phyloP scores from a whole-genome alignment of 2,888 invertebrate species.

The Venusia cambrica region DNA sequence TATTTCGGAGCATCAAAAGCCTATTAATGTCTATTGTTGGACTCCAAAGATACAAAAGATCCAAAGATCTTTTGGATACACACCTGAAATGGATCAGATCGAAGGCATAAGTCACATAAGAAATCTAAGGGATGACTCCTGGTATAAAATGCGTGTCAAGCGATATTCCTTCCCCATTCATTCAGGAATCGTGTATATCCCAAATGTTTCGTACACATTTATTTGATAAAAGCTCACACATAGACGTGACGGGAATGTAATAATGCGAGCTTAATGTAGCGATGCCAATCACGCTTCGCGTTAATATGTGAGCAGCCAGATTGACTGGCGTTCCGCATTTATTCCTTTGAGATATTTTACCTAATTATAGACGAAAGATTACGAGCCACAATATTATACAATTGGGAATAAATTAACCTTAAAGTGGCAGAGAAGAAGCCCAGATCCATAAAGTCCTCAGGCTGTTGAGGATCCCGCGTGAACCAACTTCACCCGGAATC shows the following conservation, averaged over 20 bases:
- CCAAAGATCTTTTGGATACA: no score
- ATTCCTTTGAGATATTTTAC: conserved; percentile 23
- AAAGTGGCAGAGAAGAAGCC: no score
- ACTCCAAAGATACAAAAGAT: no score
- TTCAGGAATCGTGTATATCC: conserved; percentile 60
- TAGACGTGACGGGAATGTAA: conserved; percentile 72
- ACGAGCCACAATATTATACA: no score
- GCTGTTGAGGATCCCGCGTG: no score
- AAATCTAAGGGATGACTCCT: conserved; percentile 24
- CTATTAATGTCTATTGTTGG: no score
- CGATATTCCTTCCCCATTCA: conserved; percentile 50
- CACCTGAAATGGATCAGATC: conserved; percentile 15
- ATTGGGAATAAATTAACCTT: no score
- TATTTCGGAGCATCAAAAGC: no score
- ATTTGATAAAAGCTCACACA: conserved; percentile 64
- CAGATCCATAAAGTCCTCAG: no score
- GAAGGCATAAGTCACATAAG: conserved; percentile 12
- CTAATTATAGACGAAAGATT: conserved; percentile 18
- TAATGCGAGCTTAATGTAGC: conserved; percentile 53
- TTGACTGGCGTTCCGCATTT: conserved; percentile 24
- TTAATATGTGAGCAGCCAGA: conserved; percentile 46
- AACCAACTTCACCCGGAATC: no score
- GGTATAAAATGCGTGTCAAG: conserved; percentile 48
- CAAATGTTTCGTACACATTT: conserved; percentile 60
- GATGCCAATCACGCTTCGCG: conserved; percentile 57